Conservation (phyloP, 2,797 vertebrate genomes). For the Molossus alvarezi region DNA sequence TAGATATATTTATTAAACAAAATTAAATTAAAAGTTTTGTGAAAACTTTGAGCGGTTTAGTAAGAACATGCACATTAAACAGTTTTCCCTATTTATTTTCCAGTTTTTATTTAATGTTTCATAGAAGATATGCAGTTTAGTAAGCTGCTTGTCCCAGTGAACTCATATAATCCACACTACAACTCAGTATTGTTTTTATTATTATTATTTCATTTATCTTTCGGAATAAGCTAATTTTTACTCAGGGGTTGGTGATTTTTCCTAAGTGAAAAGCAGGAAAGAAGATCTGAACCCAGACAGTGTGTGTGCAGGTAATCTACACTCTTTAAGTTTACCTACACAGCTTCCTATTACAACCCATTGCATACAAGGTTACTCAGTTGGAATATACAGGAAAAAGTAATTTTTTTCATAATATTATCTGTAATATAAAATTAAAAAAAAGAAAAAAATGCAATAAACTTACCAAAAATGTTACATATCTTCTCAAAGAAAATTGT, state of each 20-base stretch:
- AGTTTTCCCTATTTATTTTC: not conserved
- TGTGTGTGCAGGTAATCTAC: not conserved
- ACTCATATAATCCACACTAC: not conserved
- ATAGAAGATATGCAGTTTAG: not conserved
- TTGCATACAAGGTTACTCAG: not conserved
- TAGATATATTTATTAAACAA: not conserved
- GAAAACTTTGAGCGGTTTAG: not conserved
- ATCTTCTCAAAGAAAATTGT: not conserved
- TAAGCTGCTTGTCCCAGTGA: not conserved
- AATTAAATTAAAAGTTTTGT: not conserved
- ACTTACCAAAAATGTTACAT: not conserved
- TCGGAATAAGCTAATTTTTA: not conserved
- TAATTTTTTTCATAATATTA: not conserved
- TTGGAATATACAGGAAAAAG: not conserved
- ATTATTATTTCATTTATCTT: not conserved
- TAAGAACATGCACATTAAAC: not conserved
- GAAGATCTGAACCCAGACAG: not conserved
- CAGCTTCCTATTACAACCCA: not conserved
- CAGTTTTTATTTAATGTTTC: not conserved
- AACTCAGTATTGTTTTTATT: not conserved
- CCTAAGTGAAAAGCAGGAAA: not conserved
- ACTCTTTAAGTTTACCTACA: not conserved
- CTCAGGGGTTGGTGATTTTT: not conserved
- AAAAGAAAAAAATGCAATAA: not conserved
- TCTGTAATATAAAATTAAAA: not conserved